Evolutionary conservation across 2,113 vertebrate species (phyloP).

Genomic region (Eptesicus fuscus): DNA sequence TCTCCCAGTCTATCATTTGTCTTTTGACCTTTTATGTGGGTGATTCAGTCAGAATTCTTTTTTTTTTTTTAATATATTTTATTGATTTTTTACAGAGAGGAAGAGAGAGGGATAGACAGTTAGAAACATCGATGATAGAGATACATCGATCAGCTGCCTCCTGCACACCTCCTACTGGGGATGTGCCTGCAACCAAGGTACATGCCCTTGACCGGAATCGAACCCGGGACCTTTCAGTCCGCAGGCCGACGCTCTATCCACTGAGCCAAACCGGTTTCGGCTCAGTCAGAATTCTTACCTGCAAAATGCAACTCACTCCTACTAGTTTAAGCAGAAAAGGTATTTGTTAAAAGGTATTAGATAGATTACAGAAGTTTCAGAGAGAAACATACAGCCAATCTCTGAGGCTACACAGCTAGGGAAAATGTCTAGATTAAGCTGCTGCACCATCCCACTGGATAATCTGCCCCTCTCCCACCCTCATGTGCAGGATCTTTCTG

Average conservation of each 20-base stretch:
- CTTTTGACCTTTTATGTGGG: not conserved
- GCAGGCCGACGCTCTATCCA: too few relatives aligned
- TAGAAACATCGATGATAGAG: too few relatives aligned
- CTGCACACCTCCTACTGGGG: too few relatives aligned
- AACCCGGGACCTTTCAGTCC: too few relatives aligned
- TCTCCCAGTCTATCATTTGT: not conserved
- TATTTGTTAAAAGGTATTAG: not conserved
- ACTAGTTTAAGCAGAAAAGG: not conserved
- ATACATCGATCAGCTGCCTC: too few relatives aligned
- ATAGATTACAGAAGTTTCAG: not conserved
- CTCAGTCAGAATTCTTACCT: not conserved
- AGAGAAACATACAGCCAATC: not conserved
- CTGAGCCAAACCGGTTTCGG: too few relatives aligned
- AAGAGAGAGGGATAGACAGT: too few relatives aligned
- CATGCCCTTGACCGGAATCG: too few relatives aligned
- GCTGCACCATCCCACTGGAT: not conserved
- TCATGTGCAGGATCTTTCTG: rapidly evolving
- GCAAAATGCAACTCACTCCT: not conserved
- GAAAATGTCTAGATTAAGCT: not conserved
- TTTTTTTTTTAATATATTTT: too few relatives aligned
- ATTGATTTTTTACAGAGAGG: too few relatives aligned
- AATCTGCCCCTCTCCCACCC: not conserved
- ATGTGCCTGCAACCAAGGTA: too few relatives aligned
- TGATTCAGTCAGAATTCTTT: slow-evolving; percentile 16
- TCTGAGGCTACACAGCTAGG: not conserved